These are phyloP conservation scores for Zaprionus ghesquierei DNA, from an alignment of 1,140 invertebrate genomes.

Conservation along the genomic window DNA sequence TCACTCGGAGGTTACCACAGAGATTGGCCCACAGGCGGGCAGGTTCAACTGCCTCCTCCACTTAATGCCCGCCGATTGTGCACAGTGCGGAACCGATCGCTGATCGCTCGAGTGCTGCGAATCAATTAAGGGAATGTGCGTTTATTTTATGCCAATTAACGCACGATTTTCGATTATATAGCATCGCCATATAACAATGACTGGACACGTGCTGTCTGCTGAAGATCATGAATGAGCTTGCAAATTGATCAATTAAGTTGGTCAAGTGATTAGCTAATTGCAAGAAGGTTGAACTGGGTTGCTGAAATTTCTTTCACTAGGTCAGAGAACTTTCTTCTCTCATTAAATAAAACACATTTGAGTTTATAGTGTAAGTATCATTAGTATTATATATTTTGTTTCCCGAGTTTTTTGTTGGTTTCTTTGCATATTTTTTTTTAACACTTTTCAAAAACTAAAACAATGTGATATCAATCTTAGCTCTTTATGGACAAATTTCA, in stretches of 20 bases:
- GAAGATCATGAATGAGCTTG: conserved; percentile 18
- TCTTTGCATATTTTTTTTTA: conserved; percentile 37
- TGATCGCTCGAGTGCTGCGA: neutral
- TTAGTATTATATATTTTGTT: conserved; percentile 29
- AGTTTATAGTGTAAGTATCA: conserved; percentile 10
- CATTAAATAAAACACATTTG: neutral
- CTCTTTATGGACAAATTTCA: conserved; percentile 61
- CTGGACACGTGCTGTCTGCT: conserved; percentile 14
- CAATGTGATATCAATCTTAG: conserved; percentile 60
- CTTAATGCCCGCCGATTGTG: conserved; percentile 33
- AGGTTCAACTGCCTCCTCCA: conserved; percentile 63
- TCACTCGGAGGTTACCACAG: conserved; percentile 56
- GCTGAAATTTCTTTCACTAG: neutral
- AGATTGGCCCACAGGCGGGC: conserved; percentile 28
- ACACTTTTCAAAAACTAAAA: conserved; percentile 70
- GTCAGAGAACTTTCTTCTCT: neutral
- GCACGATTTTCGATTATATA: conserved; percentile 55
- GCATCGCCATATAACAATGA: neutral
- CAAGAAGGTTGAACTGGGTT: neutral
- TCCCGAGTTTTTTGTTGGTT: conserved; percentile 23
- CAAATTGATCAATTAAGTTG: conserved; percentile 23
- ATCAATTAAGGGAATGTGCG: conserved; percentile 31
- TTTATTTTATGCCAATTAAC: conserved; percentile 69
- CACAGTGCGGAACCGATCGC: neutral
- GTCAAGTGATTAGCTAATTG: conserved; percentile 9